phyloP scores from a whole-genome alignment of 1,140 invertebrate genomes.

The Platyscapa corneri region DNA sequence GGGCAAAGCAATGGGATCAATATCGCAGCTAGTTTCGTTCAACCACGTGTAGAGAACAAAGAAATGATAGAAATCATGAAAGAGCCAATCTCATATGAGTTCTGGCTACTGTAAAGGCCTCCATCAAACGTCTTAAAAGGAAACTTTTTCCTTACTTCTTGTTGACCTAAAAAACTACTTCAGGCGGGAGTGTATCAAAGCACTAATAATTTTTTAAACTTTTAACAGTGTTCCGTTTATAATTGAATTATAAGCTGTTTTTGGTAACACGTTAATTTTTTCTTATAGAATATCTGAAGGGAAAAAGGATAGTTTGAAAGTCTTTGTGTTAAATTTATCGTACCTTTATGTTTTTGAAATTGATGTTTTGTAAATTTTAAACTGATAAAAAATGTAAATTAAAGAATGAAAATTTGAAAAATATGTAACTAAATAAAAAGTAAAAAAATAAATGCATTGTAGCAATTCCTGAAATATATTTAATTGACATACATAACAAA shows the following conservation, averaged over 20 bases:
- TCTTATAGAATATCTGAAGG: neutral
- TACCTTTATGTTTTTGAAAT: neutral
- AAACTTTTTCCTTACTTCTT: conserved; percentile 31
- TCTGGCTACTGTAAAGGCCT: conserved; percentile 7
- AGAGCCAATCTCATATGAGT: conserved; percentile 33
- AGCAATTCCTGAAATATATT: no score
- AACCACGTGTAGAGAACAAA: conserved; percentile 33
- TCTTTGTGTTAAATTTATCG: neutral
- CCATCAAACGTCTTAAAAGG: conserved; percentile 23
- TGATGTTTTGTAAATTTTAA: neutral
- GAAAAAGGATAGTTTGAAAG: neutral
- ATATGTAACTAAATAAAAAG: neutral
- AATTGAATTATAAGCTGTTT: neutral
- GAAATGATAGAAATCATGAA: conserved; percentile 1
- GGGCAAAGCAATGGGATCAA: conserved; percentile 35
- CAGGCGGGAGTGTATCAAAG: neutral
- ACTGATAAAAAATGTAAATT: neutral
- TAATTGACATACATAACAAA: no score
- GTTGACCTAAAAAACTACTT: conserved; percentile 16
- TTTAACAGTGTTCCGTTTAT: neutral
- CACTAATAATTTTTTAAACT: conserved; percentile 14
- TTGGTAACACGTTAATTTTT: neutral
- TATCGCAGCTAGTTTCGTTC: conserved; percentile 29
- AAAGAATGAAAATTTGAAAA: neutral
- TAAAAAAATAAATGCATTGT: no score